Conservation (phyloP, 2,113 vertebrate species). For the Trogon melanurus region DNA sequence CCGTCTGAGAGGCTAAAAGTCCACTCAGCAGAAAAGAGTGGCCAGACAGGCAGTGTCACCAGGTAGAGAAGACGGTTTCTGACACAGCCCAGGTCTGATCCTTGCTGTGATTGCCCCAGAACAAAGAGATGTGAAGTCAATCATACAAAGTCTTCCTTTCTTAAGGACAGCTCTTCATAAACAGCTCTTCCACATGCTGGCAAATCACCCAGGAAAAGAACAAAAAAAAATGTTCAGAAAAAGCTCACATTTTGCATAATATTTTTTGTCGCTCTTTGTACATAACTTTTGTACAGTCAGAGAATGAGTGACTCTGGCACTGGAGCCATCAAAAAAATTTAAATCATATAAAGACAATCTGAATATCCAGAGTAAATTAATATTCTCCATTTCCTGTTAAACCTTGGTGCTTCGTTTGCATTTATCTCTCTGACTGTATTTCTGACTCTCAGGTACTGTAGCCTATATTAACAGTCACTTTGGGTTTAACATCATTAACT, state of each 20-base stretch:
- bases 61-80: neutral
- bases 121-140: neutral
- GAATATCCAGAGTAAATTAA: neutral
- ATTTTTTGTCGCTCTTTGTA: neutral
- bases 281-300: neutral
- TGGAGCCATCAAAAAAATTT: neutral
- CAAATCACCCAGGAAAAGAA: neutral
- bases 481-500: constrained; percentile 65
- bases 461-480: constrained; percentile 55
- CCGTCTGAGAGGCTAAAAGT: neutral
- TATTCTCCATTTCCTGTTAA: constrained; percentile 9
- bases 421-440: constrained; percentile 17
- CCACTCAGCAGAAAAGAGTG: neutral
- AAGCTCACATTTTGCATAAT: neutral
- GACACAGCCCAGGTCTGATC: neutral
- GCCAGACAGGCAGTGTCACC: neutral
- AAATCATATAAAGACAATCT: neutral
- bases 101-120: neutral
- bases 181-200: neutral
- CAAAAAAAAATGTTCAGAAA: neutral
- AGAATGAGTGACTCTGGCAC: neutral
- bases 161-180: neutral
- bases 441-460: neutral
- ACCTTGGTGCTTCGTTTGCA: neutral
- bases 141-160: neutral